Evolutionary conservation across 2,113 vertebrate genomes (phyloP).

Genomic region (Alethe castanea): DNA sequence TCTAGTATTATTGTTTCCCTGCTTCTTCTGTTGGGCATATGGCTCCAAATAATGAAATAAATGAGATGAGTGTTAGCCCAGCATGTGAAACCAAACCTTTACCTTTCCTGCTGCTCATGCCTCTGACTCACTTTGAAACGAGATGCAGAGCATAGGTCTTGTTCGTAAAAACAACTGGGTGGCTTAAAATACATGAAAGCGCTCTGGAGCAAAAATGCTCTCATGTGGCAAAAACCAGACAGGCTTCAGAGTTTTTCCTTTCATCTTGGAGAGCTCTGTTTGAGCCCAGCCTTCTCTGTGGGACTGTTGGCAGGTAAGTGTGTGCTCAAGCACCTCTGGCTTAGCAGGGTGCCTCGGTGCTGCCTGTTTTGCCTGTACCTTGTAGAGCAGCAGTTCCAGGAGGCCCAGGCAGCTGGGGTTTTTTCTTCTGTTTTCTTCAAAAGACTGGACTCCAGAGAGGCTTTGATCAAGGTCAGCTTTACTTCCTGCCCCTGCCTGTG

Average conservation of each 20-base stretch:
- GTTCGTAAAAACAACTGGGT: neutral
- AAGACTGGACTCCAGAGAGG: neutral
- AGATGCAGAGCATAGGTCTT: neutral
- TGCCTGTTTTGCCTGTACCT: neutral
- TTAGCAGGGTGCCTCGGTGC: neutral
- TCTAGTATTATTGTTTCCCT: neutral
- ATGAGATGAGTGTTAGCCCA: neutral
- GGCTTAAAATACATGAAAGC: neutral
- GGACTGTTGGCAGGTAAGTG: neutral
- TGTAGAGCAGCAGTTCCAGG: neutral
- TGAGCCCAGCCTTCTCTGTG: neutral
- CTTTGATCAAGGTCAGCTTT: neutral
- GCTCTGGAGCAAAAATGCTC: neutral
- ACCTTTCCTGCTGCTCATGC: neutral
- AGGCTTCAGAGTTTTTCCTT: neutral
- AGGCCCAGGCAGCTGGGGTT: neutral
- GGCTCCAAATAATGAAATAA: neutral
- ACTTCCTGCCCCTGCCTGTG: neutral
- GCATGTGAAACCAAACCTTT: neutral
- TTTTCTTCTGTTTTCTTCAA: neutral
- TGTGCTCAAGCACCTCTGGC: accelerated
- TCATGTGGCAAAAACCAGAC: neutral
- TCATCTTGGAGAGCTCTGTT: neutral
- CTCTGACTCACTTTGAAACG: neutral
- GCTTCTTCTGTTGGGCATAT: neutral